Conservation (phyloP, 2,888 invertebrate species). For the Epirrhoe tristata region DNA sequence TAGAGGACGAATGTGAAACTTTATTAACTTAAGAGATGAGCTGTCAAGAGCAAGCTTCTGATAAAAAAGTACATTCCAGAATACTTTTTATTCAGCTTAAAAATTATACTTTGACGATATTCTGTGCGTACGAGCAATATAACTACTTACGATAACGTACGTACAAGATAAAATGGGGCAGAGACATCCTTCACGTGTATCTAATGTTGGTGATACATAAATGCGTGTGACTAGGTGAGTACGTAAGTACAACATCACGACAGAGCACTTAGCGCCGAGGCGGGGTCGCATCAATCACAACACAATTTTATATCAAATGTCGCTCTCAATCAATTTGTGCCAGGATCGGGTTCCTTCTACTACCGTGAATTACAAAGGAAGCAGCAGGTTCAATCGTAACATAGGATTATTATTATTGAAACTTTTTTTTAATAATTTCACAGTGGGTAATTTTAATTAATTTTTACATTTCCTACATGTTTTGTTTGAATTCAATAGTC, state of each 20-base stretch:
- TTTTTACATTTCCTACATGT: too few species aligned
- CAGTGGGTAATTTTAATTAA: too few species aligned
- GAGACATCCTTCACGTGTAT: constrained; percentile 38
- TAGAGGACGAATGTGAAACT: constrained; percentile 35
- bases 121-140: neutral
- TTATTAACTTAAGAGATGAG: constrained; percentile 36
- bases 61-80: constrained; percentile 20
- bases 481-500: too few species aligned
- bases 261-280: constrained; percentile 82
- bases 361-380: constrained; percentile 41
- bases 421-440: neutral
- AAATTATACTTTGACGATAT: neutral
- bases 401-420: neutral
- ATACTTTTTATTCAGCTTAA: neutral
- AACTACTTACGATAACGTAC: constrained; percentile 6
- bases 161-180: constrained; percentile 9
- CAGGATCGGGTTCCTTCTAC: constrained; percentile 78
- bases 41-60: constrained; percentile 35
- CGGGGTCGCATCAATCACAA: constrained; percentile 84
- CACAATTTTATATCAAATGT: constrained; percentile 86
- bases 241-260: constrained; percentile 68
- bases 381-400: constrained; percentile 12
- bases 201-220: constrained; percentile 54
- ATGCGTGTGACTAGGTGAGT: constrained; percentile 45
- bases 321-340: constrained; percentile 85